Evolutionary conservation across 2,797 vertebrate genomes (phyloP).

Genomic region (Chrysocyon brachyurus): DNA sequence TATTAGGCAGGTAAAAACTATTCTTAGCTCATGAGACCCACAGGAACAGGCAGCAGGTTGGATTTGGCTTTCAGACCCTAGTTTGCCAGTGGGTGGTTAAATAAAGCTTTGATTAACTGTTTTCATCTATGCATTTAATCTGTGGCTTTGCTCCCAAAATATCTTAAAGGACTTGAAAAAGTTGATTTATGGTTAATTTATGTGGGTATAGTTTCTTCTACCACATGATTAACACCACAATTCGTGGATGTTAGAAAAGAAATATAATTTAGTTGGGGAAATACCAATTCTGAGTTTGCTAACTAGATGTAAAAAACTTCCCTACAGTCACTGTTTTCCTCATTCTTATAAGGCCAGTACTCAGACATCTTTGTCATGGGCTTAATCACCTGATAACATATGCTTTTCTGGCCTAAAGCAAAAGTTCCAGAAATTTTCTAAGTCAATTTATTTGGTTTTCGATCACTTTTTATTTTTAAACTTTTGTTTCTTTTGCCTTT

Average conservation of each 20-base stretch:
- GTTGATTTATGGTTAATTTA: not conserved
- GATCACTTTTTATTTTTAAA: constrained; percentile 11
- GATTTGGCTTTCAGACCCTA: not conserved
- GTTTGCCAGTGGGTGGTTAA: not conserved
- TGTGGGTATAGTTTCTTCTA: not conserved
- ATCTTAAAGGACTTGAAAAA: not conserved
- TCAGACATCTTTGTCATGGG: constrained; percentile 58
- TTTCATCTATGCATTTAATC: not conserved
- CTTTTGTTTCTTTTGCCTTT: constrained; percentile 67
- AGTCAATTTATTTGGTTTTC: constrained; percentile 47
- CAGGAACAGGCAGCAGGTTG: not conserved
- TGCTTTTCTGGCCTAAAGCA: constrained; percentile 43
- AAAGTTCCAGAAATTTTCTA: constrained; percentile 48
- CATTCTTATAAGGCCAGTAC: constrained; percentile 34
- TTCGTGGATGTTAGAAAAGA: not conserved
- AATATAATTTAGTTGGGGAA: not conserved
- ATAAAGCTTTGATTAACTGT: not conserved
- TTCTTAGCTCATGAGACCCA: not conserved
- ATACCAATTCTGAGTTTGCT: constrained; percentile 41
- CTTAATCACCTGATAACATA: constrained; percentile 69
- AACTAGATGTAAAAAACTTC: constrained; percentile 28
- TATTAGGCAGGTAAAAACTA: not conserved
- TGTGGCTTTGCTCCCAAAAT: not conserved
- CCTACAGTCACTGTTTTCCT: constrained; percentile 8
- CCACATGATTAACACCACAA: not conserved